Evolutionary conservation across 2,797 vertebrate genomes (phyloP).

Genomic region (Lepus townsendii): DNA sequence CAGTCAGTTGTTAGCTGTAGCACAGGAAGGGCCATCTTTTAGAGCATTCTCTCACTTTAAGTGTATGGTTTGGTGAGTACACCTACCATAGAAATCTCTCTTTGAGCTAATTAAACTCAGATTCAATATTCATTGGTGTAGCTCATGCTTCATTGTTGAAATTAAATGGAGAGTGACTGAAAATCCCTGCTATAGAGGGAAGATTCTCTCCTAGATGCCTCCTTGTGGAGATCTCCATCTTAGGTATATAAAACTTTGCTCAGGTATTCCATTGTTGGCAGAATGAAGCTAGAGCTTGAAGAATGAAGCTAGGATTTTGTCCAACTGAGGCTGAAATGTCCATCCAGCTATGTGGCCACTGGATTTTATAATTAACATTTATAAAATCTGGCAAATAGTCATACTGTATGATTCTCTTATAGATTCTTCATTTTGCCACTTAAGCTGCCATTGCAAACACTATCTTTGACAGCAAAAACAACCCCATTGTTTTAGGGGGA

Average conservation of each 20-base stretch:
- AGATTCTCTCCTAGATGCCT: neutral
- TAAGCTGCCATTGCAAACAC: neutral
- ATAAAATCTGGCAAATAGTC: neutral
- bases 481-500: conserved; percentile 37
- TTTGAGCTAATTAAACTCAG: neutral
- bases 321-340: conserved; percentile 49
- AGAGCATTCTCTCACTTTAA: neutral
- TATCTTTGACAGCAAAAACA: neutral
- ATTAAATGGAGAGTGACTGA: neutral
- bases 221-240: neutral
- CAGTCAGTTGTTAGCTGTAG: too few relatives aligned
- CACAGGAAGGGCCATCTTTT: neutral
- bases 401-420: neutral
- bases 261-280: neutral
- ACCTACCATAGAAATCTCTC: neutral
- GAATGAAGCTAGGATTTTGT: neutral
- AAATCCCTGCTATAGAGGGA: neutral
- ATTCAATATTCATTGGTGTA: neutral
- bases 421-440: conserved; percentile 48
- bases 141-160: neutral
- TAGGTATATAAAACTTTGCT: neutral
- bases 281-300: neutral
- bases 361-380: conserved; percentile 49
- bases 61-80: neutral
- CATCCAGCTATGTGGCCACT: neutral